Evolutionary conservation across 2,797 vertebrate species (phyloP).

Genomic region (Epinephelus awoara): DNA sequence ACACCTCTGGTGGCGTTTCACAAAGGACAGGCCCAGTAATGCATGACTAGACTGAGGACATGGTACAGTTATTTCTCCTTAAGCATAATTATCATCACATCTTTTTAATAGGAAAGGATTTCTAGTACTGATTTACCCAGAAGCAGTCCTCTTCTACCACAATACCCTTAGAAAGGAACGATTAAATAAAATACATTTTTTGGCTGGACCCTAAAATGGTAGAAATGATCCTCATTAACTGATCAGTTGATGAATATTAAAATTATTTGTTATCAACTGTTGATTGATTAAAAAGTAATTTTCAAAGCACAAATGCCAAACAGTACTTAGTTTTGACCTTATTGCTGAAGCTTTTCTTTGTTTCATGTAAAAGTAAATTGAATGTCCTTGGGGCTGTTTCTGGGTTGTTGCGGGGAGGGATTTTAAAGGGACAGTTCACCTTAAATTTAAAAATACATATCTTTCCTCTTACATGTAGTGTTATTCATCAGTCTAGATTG

Average conservation of each 20-base stretch:
- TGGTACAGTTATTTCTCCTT: not conserved
- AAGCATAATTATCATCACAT: not conserved
- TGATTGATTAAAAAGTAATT: no score
- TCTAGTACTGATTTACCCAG: not conserved
- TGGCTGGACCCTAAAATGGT: not conserved
- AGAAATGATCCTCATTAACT: not conserved
- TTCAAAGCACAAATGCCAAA: not conserved
- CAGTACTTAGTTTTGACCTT: not conserved
- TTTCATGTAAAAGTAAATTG: not conserved
- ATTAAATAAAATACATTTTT: not conserved
- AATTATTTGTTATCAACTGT: no score
- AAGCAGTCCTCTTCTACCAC: not conserved
- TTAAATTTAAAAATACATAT: no score
- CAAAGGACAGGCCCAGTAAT: not conserved
- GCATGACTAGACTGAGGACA: not conserved
- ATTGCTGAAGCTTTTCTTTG: not conserved
- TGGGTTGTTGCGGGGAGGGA: no score
- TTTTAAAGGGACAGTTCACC: no score
- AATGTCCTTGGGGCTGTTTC: not conserved
- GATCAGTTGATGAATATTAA: no score
- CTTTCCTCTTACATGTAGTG: no score
- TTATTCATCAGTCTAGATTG: no score
- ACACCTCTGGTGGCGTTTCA: conserved; percentile 15
- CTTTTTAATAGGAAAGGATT: not conserved
- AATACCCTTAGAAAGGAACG: not conserved